A percentile compares a stretch with the other conserved stretches of the same genome.
phyloP scores from a whole-genome alignment of 2,113 vertebrate species.

The Gobio gobio region DNA sequence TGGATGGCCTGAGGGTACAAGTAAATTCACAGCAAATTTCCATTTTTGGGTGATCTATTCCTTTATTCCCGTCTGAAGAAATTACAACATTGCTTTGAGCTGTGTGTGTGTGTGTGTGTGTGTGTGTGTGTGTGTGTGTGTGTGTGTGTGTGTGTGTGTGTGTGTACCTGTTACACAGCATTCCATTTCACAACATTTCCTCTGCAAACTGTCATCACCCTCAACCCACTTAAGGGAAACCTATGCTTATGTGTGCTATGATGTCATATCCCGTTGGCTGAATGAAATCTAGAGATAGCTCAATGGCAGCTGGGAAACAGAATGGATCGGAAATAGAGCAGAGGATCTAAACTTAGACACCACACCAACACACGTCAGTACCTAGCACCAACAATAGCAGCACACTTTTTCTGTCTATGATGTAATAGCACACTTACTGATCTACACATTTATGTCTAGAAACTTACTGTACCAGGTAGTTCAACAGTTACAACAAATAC shows the following conservation, averaged over 20 bases:
- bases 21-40: too few species aligned
- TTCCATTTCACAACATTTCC: constrained; percentile 40
- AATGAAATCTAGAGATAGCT: constrained; percentile 15
- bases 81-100: neutral
- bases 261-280: constrained; percentile 36
- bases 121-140: neutral
- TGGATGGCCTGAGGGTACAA: too few species aligned
- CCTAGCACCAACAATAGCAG: neutral
- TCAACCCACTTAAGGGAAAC: constrained; percentile 6
- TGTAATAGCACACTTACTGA: neutral
- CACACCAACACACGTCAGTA: neutral
- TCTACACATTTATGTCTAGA: neutral
- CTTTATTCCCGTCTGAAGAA: too few species aligned
- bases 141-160: neutral
- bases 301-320: constrained; percentile 11
- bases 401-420: neutral
- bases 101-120: neutral
- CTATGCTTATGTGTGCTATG: constrained; percentile 28
- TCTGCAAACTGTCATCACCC: constrained; percentile 12
- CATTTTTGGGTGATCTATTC: too few species aligned
- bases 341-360: constrained; percentile 37
- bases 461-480: neutral
- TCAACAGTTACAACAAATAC: constrained; percentile 1
- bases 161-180: constrained; percentile 30
- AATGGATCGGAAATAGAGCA: constrained; percentile 44